Conservation (phyloP, 2,888 invertebrate species). For the Ochropleura leucogaster region DNA sequence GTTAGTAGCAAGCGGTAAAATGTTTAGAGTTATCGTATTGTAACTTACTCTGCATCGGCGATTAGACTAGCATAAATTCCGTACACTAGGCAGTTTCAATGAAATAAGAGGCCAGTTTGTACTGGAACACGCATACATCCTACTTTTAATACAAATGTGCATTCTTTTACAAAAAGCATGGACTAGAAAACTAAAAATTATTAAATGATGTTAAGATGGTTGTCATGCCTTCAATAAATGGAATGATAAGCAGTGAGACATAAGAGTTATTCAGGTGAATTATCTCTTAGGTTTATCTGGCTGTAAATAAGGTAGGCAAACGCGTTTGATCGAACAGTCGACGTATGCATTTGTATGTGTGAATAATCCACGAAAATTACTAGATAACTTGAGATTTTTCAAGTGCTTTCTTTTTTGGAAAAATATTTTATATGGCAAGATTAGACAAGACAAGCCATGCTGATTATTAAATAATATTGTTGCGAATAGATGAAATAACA, state of each 20-base stretch:
- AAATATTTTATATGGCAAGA: not conserved
- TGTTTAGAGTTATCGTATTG: not conserved
- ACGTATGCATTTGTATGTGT: not conserved
- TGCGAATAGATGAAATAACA: not conserved
- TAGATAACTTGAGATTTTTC: not conserved
- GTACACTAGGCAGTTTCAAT: too few relatives aligned
- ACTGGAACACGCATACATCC: not conserved
- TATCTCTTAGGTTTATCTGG: not conserved
- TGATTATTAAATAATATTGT: not conserved
- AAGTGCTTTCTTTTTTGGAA: not conserved
- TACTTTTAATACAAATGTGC: not conserved
- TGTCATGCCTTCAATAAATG: not conserved
- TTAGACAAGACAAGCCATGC: not conserved
- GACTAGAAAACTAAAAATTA: not conserved
- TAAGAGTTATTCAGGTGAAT: constrained; percentile 3
- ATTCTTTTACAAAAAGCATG: not conserved
- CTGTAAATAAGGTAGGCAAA: not conserved
- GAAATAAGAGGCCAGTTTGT: too few relatives aligned
- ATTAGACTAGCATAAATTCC: not conserved
- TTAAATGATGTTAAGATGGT: not conserved
- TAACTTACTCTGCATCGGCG: not conserved
- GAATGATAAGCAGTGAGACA: constrained; percentile 21
- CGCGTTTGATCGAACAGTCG: not conserved
- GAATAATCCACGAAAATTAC: not conserved
- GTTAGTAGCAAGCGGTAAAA: constrained; percentile 31